Evolutionary conservation across 2,113 vertebrate genomes (phyloP), one percentile per base, ranked within the genome.

Genomic region (Kryptolebias marmoratus): DNA sequence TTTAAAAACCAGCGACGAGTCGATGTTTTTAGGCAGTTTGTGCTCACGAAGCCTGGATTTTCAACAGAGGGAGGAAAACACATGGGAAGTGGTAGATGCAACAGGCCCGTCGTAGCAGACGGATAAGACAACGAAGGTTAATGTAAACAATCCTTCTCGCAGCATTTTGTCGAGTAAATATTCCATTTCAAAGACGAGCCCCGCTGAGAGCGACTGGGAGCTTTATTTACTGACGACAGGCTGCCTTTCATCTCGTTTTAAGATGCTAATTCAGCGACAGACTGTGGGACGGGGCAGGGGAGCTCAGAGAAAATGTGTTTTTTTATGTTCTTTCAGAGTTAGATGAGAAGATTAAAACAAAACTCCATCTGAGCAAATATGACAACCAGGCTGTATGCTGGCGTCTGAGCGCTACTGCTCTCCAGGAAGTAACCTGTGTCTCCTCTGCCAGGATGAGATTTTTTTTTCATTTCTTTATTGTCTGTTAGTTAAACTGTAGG

Each of bases 161-260:
- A 57, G 32, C 16, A 16, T 80, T 66, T 63, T 50, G 42, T 55
- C 27, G 52, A 76, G 59, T 2, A 48, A 42, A 42, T 42, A 42
- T 22, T 78, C 75, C 73, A 82, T 74, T 82, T 83, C 68, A 84
- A 70, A 78, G 59, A 80, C 28, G 15, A 56, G 69, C 65, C 68
- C 59, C 45, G 71, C 53, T 63, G 54, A 60, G 72, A 44, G 47
- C 31, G 12, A 39, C 55, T 63, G 47, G 31, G 16, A 48, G 22
- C 45, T n/a, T 42, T 14, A 52, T 72, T 66, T 31, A 58, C 28
- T 45, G 30, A 61, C 13, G 28, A 32, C 32, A 54, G 58, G 57
- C 47, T 54, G 74, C 58, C 56, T 82, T 71, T 78, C 44, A 74
- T 76, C 68, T 69, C 1, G 2, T 64, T 61, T 71, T 27, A 62